Conservation (phyloP, 2,797 vertebrate species). For the Odontamblyopus lacepedii region DNA sequence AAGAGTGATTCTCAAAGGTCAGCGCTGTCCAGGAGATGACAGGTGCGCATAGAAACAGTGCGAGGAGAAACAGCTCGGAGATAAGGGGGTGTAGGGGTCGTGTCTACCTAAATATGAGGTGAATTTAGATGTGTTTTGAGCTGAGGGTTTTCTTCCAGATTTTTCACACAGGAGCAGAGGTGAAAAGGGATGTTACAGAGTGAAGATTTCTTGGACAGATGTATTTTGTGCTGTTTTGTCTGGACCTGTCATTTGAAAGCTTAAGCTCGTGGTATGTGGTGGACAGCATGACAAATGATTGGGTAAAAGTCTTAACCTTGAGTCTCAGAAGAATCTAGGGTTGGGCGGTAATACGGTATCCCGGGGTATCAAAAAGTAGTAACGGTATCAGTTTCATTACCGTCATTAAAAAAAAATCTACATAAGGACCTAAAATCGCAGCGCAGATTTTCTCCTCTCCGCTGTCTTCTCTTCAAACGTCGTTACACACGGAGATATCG, state of each 20-base stretch:
- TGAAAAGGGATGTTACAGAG: not conserved
- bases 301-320: not conserved
- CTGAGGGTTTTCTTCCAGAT: not conserved
- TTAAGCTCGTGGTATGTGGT: not conserved
- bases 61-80: constrained; percentile 38
- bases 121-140: constrained; percentile 51
- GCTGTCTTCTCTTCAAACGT: too few relatives aligned
- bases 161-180: not conserved
- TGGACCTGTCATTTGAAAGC: constrained; percentile 4
- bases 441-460: too few relatives aligned
- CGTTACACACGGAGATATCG: too few relatives aligned
- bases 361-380: too few relatives aligned
- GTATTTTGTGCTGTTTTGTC: not conserved
- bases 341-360: too few relatives aligned
- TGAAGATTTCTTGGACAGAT: not conserved
- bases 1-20: constrained; percentile 64
- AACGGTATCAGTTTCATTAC: too few relatives aligned
- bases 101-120: constrained; percentile 54
- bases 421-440: too few relatives aligned
- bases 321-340: not conserved
- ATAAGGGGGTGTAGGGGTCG: constrained; percentile 57
- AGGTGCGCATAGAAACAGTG: constrained; percentile 38
- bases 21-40: constrained; percentile 53
- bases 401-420: too few relatives aligned
- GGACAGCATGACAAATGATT: not conserved